Base-by-base conservation (phyloP, 1,140 invertebrate species). In the Oreohelix idahoensis region DNA sequence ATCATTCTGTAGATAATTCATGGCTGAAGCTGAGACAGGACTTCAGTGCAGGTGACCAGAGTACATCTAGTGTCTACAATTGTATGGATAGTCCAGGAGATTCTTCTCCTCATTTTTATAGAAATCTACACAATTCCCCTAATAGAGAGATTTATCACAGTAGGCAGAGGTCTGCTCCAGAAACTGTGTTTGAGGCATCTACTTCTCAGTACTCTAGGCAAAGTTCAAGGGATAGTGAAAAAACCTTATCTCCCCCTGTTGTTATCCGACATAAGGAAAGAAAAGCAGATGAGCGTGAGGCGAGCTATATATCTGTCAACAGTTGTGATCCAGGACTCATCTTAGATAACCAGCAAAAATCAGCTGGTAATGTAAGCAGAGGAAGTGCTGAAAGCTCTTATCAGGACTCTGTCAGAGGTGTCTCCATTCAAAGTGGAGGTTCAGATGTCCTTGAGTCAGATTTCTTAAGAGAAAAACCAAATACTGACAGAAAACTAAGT, bases 1-100 rank as follows among this genome's bases (percentile, higher is more conserved):
- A 86, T 75, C 66, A 69, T 82, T 73, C 87, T 70, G 17, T 69
- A 45, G 36, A 81, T 39, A 5, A 36, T 13, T 23, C 11, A 15
- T 49, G 42, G 69, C 42, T n/a, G 11, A 74, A 53, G 38, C 17
- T 63, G 51, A 51, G 49, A 26, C 36, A n/a, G 15, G 45, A 82
- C 29, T 29, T 74, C 10, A 82, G 70, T 49, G 26, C 17, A 20
- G 58, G 51, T 82, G 29, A 73, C 11, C 70, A 75, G 23, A 58
- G 29, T 13, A 38, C 13, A 0, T 69, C 26, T 32, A 58, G 80
- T n/a, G 51, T 29, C 71, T 38, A 36, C 35, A 79, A 32, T 36
- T 36, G 58, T 35, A 36, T 58, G 49, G 36, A 38, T 1, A 42
- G 17, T 36, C 51, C 32, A 39, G 78, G 5, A 29, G 32, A 0